Evolutionary conservation across 2,797 vertebrate species (phyloP), one percentile per base, ranked within the genome.

Genomic region (Melanotaenia nigrans): DNA sequence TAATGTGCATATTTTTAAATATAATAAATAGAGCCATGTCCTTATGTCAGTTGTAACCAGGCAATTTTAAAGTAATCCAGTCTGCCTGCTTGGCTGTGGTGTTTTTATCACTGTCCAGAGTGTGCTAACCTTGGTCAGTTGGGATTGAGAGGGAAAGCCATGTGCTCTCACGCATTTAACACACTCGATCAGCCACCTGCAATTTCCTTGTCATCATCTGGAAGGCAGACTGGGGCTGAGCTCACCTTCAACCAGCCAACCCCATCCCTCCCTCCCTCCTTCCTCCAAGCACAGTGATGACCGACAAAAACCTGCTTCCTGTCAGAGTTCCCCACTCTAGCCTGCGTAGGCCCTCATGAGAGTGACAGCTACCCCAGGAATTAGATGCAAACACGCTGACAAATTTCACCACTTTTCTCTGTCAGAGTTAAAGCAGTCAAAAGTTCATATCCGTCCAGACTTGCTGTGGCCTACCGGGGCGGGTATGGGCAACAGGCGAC

Each of bases 191-290:
- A 82, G 71, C 84, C 90, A 88, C 89, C 88, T 90, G 85, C 81
- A 54, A 83, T 87, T 88, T 78, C 66, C 79, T 86, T 87, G 69
- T 85, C 78, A 61, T 89, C 89, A 87, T 85, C 82, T 92, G 89
- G 81, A 84, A 72, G 51, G 74, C 83, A 91, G 87, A 88, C 75
- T 30, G 3, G 22, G 36, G n/a, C 61, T 64, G 75, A 77, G 71
- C 71, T 74, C 69, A 77, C 76, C 71, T 73, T 55, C 63, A 47
- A 45, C 28, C 61, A 40, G 38, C 32, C 60, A 22, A 58, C 49
- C 47, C 25, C 65, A 22, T 8, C 8, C 25, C 13, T 40, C 7
- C 59, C 71, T 54, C 61, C 61, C 14, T 11, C 70, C 54, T n/a
- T 62, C 67, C 58, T 55, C 42, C 67, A 61, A 28, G 36, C 38